A percentile compares a stretch with the other conserved stretches of the same genome.
These are phyloP conservation scores for Petaurus breviceps DNA, from an alignment of 2,113 vertebrate genomes.

Conservation along the genomic window DNA sequence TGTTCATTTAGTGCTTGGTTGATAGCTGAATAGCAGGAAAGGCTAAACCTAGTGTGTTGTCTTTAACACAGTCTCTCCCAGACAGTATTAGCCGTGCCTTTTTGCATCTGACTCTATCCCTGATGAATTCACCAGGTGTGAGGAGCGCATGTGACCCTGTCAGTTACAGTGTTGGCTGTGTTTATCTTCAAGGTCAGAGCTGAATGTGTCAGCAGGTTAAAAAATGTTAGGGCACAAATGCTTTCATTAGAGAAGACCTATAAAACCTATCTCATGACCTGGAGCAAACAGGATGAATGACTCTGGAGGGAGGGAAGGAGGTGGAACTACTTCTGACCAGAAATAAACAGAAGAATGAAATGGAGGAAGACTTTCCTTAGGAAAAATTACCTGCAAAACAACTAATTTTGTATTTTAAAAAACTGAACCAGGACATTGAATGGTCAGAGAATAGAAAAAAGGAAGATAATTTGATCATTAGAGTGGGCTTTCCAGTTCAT, in stretches of 20 bases:
- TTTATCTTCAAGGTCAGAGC: neutral
- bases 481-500: neutral
- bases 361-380: neutral
- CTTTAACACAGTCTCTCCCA: constrained; percentile 26
- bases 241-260: neutral
- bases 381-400: neutral
- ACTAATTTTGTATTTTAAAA: neutral
- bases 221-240: neutral
- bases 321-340: neutral
- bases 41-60: neutral
- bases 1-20: constrained; percentile 9
- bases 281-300: neutral
- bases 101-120: neutral
- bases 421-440: neutral
- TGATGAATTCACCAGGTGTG: neutral
- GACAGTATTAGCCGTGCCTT: neutral
- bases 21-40: neutral
- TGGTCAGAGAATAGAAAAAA: neutral
- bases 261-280: neutral
- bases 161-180: rapidly evolving
- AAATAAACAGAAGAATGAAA: neutral
- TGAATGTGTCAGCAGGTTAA: neutral
- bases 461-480: neutral
- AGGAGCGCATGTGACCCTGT: neutral
- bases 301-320: neutral